Evolutionary conservation across 2,797 vertebrate species (phyloP), one percentile per base, ranked within the genome.

Genomic region (Periparus ater): DNA sequence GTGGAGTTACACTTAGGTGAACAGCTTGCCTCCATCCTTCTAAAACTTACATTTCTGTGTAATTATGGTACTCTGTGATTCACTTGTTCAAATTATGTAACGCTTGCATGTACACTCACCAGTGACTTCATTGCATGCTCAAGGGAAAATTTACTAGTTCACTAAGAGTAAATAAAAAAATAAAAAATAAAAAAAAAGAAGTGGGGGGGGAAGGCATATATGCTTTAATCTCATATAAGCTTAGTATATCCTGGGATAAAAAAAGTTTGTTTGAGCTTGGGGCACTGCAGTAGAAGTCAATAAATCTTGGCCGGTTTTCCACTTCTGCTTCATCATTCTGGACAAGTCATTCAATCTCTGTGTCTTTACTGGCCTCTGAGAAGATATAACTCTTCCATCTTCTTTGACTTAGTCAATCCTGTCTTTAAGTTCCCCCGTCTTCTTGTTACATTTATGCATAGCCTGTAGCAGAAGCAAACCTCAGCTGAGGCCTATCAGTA

Each of bases 321-420:
- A 57, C 40, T 91, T 90, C 77, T 76, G 77, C 19, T 91, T 94
- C 81, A 93, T 85, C 91, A 82, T 67, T 71, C 74, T 51, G 57
- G 78, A 89, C 75, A 89, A 92, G 76, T 85, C 84, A 85, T 48
- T 95, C 63, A 40, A 78, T 80, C 78, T 91, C 70, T 77, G 26
- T 63, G 81, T 89, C 85, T 95, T 78, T 77, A 60, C 54, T 83
- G 57, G 68, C 50, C 72, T 90, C 61, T 83, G 48, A 88, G 85
- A 91, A 91, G 63, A 63, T 21, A 27, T 9, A 73, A 92, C 29
- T 73, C 71, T 82, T 95, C 79, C 67, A 76, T 50, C 67, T 89
- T 86, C 70, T 73, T 62, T 60, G 70, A 86, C 17, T 63, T 73
- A 75, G 54, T 86, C 88, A 61, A 34, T 76, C 32, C 67, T 74